These are phyloP conservation scores for Reinhardtius hippoglossoides DNA, from an alignment of 2,113 vertebrate genomes.

Conservation along the genomic window DNA sequence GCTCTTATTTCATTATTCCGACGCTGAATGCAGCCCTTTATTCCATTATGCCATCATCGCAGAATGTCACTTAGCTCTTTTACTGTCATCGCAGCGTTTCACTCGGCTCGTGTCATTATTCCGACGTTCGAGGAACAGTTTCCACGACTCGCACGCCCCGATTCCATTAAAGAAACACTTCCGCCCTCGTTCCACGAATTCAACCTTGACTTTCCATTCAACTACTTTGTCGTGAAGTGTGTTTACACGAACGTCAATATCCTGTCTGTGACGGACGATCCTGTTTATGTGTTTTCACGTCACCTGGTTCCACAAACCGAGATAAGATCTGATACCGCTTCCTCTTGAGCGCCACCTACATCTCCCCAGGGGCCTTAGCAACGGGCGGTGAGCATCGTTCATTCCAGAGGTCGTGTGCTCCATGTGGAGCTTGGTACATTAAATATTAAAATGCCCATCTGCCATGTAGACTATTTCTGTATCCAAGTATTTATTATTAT, in stretches of 20 bases:
- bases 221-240: too few relatives aligned
- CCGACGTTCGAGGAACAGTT: neutral
- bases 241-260: too few relatives aligned
- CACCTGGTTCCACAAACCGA: neutral
- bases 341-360: neutral
- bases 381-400: neutral
- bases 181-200: neutral
- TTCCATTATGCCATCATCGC: conserved; percentile 11
- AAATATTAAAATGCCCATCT: neutral
- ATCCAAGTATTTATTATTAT: too few relatives aligned
- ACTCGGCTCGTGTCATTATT: conserved; percentile 23
- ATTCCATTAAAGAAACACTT: neutral
- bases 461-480: neutral
- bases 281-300: neutral
- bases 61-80: conserved; percentile 12
- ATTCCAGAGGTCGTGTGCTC: neutral
- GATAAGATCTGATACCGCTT: neutral
- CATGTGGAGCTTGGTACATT: neutral
- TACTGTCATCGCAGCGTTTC: conserved; percentile 12
- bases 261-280: too few relatives aligned
- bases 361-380: neutral
- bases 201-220: neutral
- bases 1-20: too few relatives aligned
- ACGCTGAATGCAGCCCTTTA: neutral
- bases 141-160: neutral